Evolutionary conservation across 2,888 invertebrate species (phyloP), one percentile per base, ranked within the genome.

Genomic region (Luffia ferchaultella): DNA sequence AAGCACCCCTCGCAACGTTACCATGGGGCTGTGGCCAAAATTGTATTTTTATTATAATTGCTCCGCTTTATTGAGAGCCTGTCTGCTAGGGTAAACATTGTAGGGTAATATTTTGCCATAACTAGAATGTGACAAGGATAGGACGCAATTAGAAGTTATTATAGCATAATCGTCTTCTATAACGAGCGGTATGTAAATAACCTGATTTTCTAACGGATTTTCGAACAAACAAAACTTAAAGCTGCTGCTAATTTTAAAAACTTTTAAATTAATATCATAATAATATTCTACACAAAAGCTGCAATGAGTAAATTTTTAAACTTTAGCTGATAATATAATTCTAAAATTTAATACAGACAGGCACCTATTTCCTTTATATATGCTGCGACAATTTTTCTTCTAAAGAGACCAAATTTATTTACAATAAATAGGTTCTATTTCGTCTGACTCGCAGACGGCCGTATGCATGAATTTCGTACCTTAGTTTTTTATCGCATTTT

Each of bases 41-140:
- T 79, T 80, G 78, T 82, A 80, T 82, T 82, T 82, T 82, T 82
- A 83, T 82, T 79, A 73, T 82, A 82, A 83, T 78, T 69, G 76
- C 73, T 67, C 62, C 64, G 65, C 70, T 76, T 74, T 72, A 76
- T 77, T 67, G 70, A 72, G 70, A 70, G 61, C 65, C 65, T 62
- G 68, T 67, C 62, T 62, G 64, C 63, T 67, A 68, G 73, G 72
- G 79, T 77, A 74, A 78, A 82, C 67, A 77, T 69, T 68, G 63
- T 71, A 65, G 67, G 67, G 67, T 67, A 42, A 49, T 43, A 42
- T 49, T 49, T 42, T 42, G 42, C 43, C 19, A 18, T 16, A 30
- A 48, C 49, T 19, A 42, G 49, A 46, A 20, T 19, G 18, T 42
- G 46, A 30, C 46, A 49, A 49, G 49, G 49, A 46, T 46, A 20